Evolutionary conservation across 2,888 invertebrate species (phyloP), one percentile per base, ranked within the genome.

Genomic region (Sisyra terminalis): DNA sequence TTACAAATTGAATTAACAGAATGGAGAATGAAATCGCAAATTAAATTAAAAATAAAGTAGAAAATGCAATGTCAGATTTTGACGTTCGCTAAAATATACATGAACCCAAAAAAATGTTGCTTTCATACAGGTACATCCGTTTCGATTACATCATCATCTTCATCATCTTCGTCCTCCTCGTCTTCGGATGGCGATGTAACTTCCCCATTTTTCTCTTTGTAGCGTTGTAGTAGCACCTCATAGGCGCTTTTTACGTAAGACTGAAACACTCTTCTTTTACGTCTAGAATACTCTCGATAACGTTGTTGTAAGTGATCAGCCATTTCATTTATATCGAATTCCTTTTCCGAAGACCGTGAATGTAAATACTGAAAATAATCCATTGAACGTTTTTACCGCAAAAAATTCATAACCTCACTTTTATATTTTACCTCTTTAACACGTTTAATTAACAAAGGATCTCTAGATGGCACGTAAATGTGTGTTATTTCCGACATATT

Each of bases 241-340:
- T 84, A 84, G 1, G 84, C 84, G 62, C 69, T 73, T 55, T 79
- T 78, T n/a, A 88, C 86, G 57, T 79, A 66, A 44, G 73, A 70
- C 55, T 78, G 72, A 59, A 92, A 88, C n/a, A 81, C 80, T 44
- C 69, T 73, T 46, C 79, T 72, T 63, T 88, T 88, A 54, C 83
- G 78, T 53, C 78, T 77, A 45, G 73, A 71, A 65, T 90, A 92
- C 55, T 90, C 89, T 43, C 77, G 67, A 55, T 75, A 77, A 51
- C 34, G 32, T 10, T 13, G 18, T 34, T 34, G 41, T 34, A 41
- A 32, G 34, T 41, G 30, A 34, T 41, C 41, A 2, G 41, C 32
- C 41, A 41, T 41, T 32, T 41, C 41, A 11, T 16, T 11, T 1
- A 41, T 34, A 35, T 41, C 41, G 5, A 41, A 17, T 30, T 41